Conservation (phyloP, 2,888 invertebrate species). For the Nematopogon swammerdamellus region DNA sequence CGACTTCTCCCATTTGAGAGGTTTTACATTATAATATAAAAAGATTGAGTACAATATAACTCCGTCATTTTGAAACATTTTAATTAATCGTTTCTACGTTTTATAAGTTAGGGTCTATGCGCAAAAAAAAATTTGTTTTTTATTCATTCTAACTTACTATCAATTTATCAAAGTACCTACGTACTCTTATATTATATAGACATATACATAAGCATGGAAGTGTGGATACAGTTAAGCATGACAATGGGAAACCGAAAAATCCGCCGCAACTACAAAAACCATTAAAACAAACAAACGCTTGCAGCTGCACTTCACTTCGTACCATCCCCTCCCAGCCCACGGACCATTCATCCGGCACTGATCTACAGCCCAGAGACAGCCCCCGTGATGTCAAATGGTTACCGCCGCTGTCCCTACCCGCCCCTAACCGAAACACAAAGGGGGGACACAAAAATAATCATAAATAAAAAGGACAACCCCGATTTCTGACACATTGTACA, state of each 20-base stretch:
- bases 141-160: too few relatives aligned
- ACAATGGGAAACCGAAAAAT: not conserved
- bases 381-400: constrained; percentile 11
- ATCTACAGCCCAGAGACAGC: constrained; percentile 5
- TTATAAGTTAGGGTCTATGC: too few relatives aligned
- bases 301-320: constrained; percentile 39
- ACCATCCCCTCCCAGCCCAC: constrained; percentile 8
- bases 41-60: too few relatives aligned
- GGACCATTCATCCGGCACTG: constrained; percentile 10
- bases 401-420: constrained; percentile 25
- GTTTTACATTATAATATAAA: too few relatives aligned
- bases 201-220: too few relatives aligned
- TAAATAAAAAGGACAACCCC: constrained; percentile 57
- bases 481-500: constrained; percentile 46
- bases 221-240: not conserved
- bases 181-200: too few relatives aligned
- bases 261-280: constrained; percentile 32
- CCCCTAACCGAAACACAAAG: constrained; percentile 44
- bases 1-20: too few relatives aligned
- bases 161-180: too few relatives aligned
- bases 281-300: constrained; percentile 45
- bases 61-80: too few relatives aligned
- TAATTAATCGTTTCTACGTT: too few relatives aligned
- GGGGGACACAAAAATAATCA: constrained; percentile 52
- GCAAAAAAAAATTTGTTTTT: too few relatives aligned